These are phyloP conservation scores for Merodon equestris DNA, from an alignment of 2,888 invertebrate genomes.

Conservation along the genomic window DNA sequence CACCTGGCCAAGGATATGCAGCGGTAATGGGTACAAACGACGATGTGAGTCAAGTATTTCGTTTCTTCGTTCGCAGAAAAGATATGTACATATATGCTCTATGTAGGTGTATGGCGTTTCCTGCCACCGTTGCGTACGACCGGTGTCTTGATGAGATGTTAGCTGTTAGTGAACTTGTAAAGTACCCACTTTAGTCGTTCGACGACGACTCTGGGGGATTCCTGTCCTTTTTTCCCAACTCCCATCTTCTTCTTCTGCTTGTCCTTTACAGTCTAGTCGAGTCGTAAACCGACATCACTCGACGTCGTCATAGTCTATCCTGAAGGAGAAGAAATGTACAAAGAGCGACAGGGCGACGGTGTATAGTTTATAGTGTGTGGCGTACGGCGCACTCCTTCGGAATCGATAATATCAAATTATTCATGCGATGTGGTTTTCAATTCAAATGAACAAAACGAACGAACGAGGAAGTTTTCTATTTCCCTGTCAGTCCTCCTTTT, in stretches of 20 bases:
- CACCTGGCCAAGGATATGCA: constrained; percentile 37
- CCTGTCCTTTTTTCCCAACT: constrained; percentile 25
- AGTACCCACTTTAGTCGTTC: constrained; percentile 66
- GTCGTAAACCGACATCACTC: constrained; percentile 51
- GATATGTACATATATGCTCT: constrained; percentile 19
- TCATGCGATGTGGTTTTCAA: constrained; percentile 69
- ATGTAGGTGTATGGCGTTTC: constrained; percentile 11
- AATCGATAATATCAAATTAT: constrained; percentile 69
- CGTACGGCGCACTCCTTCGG: constrained; percentile 45
- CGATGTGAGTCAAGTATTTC: neutral
- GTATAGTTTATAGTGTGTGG: constrained; percentile 6
- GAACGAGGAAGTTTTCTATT: constrained; percentile 56
- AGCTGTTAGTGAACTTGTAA: constrained; percentile 64
- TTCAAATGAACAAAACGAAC: constrained; percentile 65
- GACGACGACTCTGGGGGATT: constrained; percentile 65
- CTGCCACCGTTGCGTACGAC: too few relatives aligned
- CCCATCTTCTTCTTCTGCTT: too few relatives aligned
- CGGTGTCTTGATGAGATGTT: constrained; percentile 51
- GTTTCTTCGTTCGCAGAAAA: constrained; percentile 2
- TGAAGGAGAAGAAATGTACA: too few relatives aligned
- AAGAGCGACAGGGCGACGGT: too few relatives aligned
- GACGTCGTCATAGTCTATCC: constrained; percentile 28
- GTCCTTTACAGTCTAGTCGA: constrained; percentile 54
- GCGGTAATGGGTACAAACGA: constrained; percentile 18
- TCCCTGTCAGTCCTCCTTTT: constrained; percentile 23